These are phyloP conservation scores for Candoia aspera DNA, from an alignment of 2,113 vertebrate species.

Conservation along the genomic window DNA sequence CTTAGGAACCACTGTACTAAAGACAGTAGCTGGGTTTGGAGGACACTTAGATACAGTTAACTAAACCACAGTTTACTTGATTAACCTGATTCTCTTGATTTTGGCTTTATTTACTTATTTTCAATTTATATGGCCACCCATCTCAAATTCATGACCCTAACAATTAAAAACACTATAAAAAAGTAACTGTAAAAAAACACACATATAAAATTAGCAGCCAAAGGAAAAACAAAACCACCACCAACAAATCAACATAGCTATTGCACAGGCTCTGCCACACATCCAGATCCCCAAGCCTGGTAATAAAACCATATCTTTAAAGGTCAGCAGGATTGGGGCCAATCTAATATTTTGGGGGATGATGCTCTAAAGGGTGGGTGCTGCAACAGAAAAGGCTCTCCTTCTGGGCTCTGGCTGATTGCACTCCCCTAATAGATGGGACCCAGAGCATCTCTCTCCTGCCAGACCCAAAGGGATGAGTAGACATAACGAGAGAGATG, in stretches of 20 bases:
- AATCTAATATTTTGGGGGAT: neutral
- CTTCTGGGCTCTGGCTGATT: too few species aligned
- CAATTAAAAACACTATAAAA: neutral
- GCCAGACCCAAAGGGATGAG: neutral
- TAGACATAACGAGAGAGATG: neutral
- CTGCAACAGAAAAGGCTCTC: too few species aligned
- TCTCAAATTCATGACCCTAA: neutral
- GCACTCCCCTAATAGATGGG: neutral
- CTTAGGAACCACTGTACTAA: neutral
- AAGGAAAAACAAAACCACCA: neutral
- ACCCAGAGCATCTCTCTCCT: neutral
- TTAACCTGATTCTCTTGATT: neutral
- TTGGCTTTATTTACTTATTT: neutral
- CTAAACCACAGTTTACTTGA: neutral
- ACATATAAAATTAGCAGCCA: neutral
- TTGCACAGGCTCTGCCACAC: neutral
- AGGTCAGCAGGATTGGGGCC: neutral
- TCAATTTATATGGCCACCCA: neutral
- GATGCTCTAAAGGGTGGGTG: neutral
- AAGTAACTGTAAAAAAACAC: neutral
- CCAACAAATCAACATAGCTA: neutral
- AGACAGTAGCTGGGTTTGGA: neutral
- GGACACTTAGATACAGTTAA: neutral
- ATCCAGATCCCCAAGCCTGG: neutral
- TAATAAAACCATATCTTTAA: neutral